phyloP scores from a whole-genome alignment of 2,888 invertebrate genomes.

The Alloplasta piceator region DNA sequence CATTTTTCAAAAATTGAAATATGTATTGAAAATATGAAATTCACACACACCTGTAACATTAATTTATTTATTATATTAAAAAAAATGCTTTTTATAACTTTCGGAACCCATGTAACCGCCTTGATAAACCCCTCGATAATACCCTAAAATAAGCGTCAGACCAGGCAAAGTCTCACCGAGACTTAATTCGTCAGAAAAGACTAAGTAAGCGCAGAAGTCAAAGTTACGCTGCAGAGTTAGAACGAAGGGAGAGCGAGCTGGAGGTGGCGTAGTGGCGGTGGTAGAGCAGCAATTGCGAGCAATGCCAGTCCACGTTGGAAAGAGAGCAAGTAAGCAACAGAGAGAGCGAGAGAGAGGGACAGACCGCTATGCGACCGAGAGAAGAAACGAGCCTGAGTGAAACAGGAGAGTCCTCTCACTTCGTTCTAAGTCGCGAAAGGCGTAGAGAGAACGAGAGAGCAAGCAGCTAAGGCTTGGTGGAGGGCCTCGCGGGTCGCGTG shows the following conservation, averaged over 20 bases:
- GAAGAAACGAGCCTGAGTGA: constrained; percentile 33
- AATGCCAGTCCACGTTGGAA: constrained; percentile 56
- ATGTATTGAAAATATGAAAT: no score
- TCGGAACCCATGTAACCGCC: no score
- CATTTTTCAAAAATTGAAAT: no score
- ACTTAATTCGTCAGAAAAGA: no score
- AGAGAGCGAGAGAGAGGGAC: constrained; percentile 59
- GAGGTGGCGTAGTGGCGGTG: constrained; percentile 41
- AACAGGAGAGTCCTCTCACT: constrained; percentile 46
- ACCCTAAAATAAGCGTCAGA: no score
- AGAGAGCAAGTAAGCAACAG: constrained; percentile 8
- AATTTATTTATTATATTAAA: no score
- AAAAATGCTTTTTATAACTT: no score
- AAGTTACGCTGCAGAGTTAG: constrained; percentile 43
- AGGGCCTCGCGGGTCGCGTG: constrained; percentile 74
- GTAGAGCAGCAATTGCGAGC: constrained; percentile 66
- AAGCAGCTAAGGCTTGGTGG: constrained; percentile 54
- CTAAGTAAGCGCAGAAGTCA: constrained; percentile 47
- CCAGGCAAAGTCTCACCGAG: no score
- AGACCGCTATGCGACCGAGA: constrained; percentile 33
- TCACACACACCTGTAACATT: no score
- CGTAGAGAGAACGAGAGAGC: constrained; percentile 58
- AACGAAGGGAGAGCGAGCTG: constrained; percentile 40
- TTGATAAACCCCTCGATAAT: no score
- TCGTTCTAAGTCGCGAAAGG: constrained; percentile 50